Base-by-base conservation (phyloP, 2,797 vertebrate genomes). In the Fistularia tabacaria region DNA sequence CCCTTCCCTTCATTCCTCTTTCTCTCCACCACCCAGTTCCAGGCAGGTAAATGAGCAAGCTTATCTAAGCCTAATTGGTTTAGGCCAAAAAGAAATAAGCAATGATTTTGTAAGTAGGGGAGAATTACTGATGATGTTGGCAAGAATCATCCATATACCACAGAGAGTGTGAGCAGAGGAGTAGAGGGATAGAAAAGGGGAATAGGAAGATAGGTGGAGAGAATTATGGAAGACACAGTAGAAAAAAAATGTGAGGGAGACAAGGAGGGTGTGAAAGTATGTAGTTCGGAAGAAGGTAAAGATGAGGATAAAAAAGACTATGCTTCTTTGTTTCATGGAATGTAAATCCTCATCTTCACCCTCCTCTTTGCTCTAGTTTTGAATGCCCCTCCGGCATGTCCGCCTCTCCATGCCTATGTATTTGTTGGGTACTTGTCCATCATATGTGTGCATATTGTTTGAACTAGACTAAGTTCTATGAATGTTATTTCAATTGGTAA, bases 11-110 rank as follows among this genome's bases (percentile, higher is more conserved):
- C 51, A 48, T 43, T 49, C 42, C 55, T 49, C 49, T 44, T 1
- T 13, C 46, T 41, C 47, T 38, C 46, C 46, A 36, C 73, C 72
- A 64, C 73, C 67, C 64, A 15, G 68, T 82, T 86, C 74, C 76
- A 76, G 79, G 64, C 72, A n/a, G 70, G 78, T 86, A 83, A 86
- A 88, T 76, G 84, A 83, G 81, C 65, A 43, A 65, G 79, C 82
- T 83, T 80, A 85, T 85, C 77, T 74, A 64, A 77, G 80, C 84
- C 77, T 90, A 88, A 90, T 88, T 90, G 89, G 84, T 89, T 90
- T 90, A 86, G 87, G 86, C 85, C 82, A 88, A 86, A 89, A 76
- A 88, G 82, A 87, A 88, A 86, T 77, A 87, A 89, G 87, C 77
- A 71, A 74, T 71, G 79, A 73, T 71, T 83, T 62, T 60, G 66